Evolutionary conservation across 2,888 invertebrate species (phyloP).

Genomic region (Nycteola revayana): DNA sequence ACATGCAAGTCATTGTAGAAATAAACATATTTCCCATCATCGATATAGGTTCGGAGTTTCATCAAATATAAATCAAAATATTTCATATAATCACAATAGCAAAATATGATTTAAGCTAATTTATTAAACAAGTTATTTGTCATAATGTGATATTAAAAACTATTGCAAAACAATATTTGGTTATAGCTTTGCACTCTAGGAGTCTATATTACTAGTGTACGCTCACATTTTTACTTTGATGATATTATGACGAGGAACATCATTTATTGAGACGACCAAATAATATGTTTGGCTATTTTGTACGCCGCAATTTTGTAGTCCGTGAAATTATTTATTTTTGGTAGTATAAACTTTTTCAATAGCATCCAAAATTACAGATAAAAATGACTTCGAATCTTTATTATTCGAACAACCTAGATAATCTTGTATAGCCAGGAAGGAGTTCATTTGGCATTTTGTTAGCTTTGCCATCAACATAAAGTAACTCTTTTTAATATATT

Average conservation of each 20-base stretch:
- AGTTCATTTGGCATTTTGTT: too few relatives aligned
- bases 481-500: too few relatives aligned
- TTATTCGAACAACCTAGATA: too few relatives aligned
- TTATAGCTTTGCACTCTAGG: slow-evolving; percentile 76
- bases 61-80: slow-evolving; percentile 55
- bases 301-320: too few relatives aligned
- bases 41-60: slow-evolving; percentile 37
- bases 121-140: slow-evolving; percentile 59
- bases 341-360: too few relatives aligned
- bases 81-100: slow-evolving; percentile 61
- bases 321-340: too few relatives aligned
- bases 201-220: slow-evolving; percentile 55
- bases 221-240: slow-evolving; percentile 33
- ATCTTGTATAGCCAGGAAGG: too few relatives aligned
- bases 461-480: too few relatives aligned
- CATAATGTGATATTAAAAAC: slow-evolving; percentile 69
- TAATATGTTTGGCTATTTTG: too few relatives aligned
- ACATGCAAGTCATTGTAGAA: slow-evolving; percentile 63
- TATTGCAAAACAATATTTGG: slow-evolving; percentile 77
- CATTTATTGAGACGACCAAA: too few relatives aligned
- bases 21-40: slow-evolving; percentile 48
- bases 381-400: too few relatives aligned
- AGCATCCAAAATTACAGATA: too few relatives aligned
- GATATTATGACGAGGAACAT: slow-evolving; percentile 12
- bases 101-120: slow-evolving; percentile 73